phyloP scores from a whole-genome alignment of 2,797 vertebrate species.

The Eospalax fontanierii region DNA sequence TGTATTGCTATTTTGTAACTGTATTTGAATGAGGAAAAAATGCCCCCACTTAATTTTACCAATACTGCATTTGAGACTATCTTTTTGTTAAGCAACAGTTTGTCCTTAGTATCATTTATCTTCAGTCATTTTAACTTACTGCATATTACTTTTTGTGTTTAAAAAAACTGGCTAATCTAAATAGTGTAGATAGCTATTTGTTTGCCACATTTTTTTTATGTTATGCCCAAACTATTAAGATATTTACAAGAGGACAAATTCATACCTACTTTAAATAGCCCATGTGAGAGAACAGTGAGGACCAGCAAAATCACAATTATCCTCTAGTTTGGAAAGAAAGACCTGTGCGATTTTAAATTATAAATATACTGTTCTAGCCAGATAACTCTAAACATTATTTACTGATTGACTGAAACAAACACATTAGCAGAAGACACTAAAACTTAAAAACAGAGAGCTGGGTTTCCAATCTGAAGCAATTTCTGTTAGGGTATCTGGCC shows the following conservation, averaged over 20 bases:
- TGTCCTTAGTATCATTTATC: not conserved
- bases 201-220: not conserved
- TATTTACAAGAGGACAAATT: slow-evolving; percentile 22
- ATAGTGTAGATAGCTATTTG: not conserved
- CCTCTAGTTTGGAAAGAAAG: not conserved
- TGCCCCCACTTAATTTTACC: slow-evolving; percentile 11
- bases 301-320: not conserved
- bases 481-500: not conserved
- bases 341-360: not conserved
- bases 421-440: slow-evolving; percentile 9
- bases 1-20: not conserved
- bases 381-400: slow-evolving; percentile 47
- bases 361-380: not conserved
- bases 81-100: not conserved
- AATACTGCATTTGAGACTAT: slow-evolving; percentile 33
- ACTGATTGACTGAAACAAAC: not conserved
- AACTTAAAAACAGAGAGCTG: not conserved
- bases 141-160: not conserved
- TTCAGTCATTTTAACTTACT: slow-evolving; percentile 59
- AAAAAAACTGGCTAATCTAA: slow-evolving; percentile 17
- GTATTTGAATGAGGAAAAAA: slow-evolving; percentile 62
- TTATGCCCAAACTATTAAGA: not conserved
- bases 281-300: not conserved
- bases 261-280: slow-evolving; percentile 14
- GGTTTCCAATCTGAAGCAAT: not conserved